Evolutionary conservation across 2,113 vertebrate genomes (phyloP).

Genomic region (Perccottus glenii): DNA sequence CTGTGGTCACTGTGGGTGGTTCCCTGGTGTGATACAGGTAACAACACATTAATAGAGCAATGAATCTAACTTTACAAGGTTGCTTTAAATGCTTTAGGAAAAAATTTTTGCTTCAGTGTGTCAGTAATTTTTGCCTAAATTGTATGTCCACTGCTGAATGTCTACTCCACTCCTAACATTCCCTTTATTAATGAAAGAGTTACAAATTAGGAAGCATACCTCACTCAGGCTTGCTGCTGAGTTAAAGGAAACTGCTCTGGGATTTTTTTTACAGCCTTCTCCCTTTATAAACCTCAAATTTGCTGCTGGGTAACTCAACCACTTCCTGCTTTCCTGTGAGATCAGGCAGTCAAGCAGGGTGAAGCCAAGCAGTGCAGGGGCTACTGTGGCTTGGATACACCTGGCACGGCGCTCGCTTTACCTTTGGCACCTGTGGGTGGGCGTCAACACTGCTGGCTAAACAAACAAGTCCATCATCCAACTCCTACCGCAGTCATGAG

Average conservation of each 20-base stretch:
- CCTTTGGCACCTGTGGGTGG: slow-evolving; percentile 74
- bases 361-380: slow-evolving; percentile 53
- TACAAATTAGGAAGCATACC: slow-evolving; percentile 22
- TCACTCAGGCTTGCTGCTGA: slow-evolving; percentile 29
- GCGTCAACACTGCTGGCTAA: slow-evolving; percentile 70
- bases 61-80: slow-evolving; percentile 50
- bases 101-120: background rate
- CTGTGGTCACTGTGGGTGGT: slow-evolving; percentile 56
- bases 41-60: slow-evolving; percentile 38
- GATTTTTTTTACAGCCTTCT: slow-evolving; percentile 53
- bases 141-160: background rate
- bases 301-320: slow-evolving; percentile 74
- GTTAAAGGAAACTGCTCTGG: slow-evolving; percentile 51
- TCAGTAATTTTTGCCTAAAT: background rate
- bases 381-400: slow-evolving; percentile 65
- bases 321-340: slow-evolving; percentile 75
- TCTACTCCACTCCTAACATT: background rate
- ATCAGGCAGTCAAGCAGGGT: slow-evolving; percentile 65
- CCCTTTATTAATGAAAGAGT: slow-evolving; percentile 25
- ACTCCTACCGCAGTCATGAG: slow-evolving; percentile 29
- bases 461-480: slow-evolving; percentile 63
- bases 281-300: slow-evolving; percentile 75
- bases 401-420: slow-evolving; percentile 58
- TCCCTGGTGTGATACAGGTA: slow-evolving; percentile 55
- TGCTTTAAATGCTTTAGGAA: slow-evolving; percentile 30